Conservation (phyloP, 2,797 vertebrate genomes). For the Cyclura pinguis region DNA sequence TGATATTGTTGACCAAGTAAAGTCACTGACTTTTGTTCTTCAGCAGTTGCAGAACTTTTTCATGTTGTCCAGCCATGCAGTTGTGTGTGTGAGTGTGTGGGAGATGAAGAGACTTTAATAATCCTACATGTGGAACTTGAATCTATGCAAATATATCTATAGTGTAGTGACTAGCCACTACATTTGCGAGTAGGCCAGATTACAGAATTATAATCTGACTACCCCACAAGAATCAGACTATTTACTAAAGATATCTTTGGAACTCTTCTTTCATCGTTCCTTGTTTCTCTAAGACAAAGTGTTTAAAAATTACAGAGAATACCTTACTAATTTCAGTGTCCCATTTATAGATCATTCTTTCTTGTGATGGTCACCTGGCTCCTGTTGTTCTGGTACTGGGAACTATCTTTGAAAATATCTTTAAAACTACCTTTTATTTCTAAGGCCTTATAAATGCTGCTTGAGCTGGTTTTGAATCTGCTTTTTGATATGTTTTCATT, state of each 20-base stretch:
- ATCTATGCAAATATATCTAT: not conserved
- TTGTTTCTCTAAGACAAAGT: not conserved
- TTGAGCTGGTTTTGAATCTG: not conserved
- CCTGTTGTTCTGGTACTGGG: not conserved
- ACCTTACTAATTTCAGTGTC: not conserved
- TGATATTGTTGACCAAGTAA: not conserved
- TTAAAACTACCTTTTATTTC: not conserved
- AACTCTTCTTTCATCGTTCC: not conserved
- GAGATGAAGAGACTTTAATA: not conserved
- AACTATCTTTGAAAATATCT: not conserved
- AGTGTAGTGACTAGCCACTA: not conserved
- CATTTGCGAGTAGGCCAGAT: not conserved
- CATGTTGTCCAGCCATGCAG: not conserved
- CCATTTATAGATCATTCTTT: not conserved
- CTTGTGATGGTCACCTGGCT: not conserved
- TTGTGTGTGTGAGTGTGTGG: not conserved
- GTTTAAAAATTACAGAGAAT: not conserved
- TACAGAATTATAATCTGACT: not conserved
- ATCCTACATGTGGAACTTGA: not conserved
- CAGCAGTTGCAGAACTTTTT: not conserved
- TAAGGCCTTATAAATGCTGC: not conserved
- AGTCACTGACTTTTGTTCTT: conserved; percentile 19
- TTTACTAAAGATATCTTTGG: not conserved
- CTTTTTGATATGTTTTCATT: not conserved
- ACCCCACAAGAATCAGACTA: not conserved